Percentiles rank a stretch among this genome's conserved stretches.
Evolutionary conservation across 2,797 vertebrate species (phyloP).

Genomic region (Lycodopsis pacificus): DNA sequence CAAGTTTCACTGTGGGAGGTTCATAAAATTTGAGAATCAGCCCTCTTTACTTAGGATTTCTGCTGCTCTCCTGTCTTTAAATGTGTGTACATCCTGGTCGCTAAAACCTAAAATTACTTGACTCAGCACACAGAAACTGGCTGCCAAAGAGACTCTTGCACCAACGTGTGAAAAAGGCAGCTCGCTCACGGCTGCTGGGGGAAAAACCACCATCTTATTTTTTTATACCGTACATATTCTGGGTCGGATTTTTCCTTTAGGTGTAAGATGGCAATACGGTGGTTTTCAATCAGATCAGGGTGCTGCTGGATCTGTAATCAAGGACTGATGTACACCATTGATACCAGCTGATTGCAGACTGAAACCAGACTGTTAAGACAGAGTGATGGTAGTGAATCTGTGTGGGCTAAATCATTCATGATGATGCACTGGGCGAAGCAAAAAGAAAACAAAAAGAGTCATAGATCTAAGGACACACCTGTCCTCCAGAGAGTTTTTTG

Average conservation of each 20-base stretch:
- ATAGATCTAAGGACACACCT: constrained; percentile 84
- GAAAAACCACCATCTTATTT: not conserved
- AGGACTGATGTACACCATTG: constrained; percentile 7
- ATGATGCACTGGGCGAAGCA: not conserved
- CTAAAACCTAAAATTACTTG: not conserved
- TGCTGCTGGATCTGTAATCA: constrained; percentile 3
- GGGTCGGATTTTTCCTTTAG: constrained; percentile 22
- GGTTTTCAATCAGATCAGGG: not conserved
- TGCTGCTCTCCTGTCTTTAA: not conserved
- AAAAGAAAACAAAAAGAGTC: constrained; percentile 2
- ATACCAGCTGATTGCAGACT: constrained; percentile 19
- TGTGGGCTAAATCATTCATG: constrained; percentile 28
- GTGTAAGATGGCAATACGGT: not conserved
- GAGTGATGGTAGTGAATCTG: constrained; percentile 42
- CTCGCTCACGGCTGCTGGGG: not conserved
- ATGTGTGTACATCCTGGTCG: not conserved
- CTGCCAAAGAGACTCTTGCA: constrained; percentile 3
- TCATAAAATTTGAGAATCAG: not conserved
- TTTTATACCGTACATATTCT: not conserved
- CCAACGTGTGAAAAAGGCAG: constrained; percentile 14
- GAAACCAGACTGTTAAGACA: constrained; percentile 11
- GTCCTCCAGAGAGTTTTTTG: constrained; percentile 92
- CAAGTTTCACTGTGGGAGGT: not conserved
- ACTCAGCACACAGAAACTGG: not conserved
- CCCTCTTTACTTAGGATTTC: not conserved